Conservation (phyloP, 2,888 invertebrate species). For the Pterostichus madidus region DNA sequence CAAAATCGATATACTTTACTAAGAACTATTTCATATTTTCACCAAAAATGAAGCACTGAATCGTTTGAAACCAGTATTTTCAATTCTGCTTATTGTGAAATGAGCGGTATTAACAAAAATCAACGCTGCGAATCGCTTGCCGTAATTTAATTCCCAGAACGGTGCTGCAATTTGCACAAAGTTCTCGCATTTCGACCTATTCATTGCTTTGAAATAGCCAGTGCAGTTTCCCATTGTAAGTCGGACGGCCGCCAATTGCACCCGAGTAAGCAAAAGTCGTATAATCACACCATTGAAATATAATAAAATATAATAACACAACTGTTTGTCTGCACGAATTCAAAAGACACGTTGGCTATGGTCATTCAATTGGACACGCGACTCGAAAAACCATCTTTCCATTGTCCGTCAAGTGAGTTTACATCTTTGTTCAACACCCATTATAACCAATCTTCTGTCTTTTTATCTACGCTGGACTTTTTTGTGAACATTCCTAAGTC, state of each 20-base stretch:
- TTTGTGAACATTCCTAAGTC: constrained; percentile 50
- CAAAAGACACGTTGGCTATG: constrained; percentile 70
- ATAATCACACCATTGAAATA: constrained; percentile 57
- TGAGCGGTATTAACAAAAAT: constrained; percentile 46
- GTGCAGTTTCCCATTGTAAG: constrained; percentile 53
- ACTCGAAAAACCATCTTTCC: constrained; percentile 61
- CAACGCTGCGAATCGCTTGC: constrained; percentile 11
- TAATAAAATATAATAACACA: constrained; percentile 59
- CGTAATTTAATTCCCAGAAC: constrained; percentile 51
- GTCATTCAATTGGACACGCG: constrained; percentile 72
- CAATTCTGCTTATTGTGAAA: constrained; percentile 35
- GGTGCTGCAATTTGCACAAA: constrained; percentile 39
- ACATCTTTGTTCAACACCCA: constrained; percentile 49
- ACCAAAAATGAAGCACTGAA: constrained; percentile 20
- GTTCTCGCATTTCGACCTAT: constrained; percentile 20
- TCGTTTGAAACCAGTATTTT: constrained; percentile 25
- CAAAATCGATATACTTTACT: constrained; percentile 1
- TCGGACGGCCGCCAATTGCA: constrained; percentile 47
- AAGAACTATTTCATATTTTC: neutral
- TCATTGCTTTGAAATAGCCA: constrained; percentile 35
- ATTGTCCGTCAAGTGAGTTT: constrained; percentile 56
- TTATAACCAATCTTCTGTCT: constrained; percentile 36
- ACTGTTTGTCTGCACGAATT: constrained; percentile 66
- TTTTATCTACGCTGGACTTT: constrained; percentile 31
- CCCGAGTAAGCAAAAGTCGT: constrained; percentile 25